These are phyloP conservation scores for Colletes gigas DNA, from an alignment of 1,140 invertebrate genomes.

Conservation along the genomic window DNA sequence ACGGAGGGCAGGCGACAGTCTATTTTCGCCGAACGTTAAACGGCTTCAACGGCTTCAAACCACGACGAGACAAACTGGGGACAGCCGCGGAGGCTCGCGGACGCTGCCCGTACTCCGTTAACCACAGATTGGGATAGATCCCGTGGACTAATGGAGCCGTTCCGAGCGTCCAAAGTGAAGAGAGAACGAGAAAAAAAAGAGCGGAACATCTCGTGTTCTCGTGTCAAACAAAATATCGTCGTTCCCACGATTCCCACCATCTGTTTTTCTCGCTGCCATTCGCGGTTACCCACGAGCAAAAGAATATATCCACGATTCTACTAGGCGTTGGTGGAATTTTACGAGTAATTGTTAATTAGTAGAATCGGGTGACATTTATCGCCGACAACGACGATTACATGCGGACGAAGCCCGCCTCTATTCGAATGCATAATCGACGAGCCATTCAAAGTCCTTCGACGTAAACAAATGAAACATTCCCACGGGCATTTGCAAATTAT, in stretches of 20 bases:
- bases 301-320: not conserved
- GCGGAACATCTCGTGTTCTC: constrained; percentile 30
- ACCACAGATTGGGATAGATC: constrained; percentile 61
- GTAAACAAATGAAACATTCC: too few species aligned
- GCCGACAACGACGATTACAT: too few species aligned
- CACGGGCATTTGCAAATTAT: too few species aligned
- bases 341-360: too few species aligned
- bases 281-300: not conserved
- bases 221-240: constrained; percentile 58
- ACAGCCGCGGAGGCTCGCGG: constrained; percentile 22
- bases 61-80: constrained; percentile 35
- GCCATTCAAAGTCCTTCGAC: too few species aligned
- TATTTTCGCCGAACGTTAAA: constrained; percentile 67
- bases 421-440: too few species aligned
- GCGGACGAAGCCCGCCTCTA: too few species aligned
- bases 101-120: constrained; percentile 50
- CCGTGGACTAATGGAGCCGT: constrained; percentile 60
- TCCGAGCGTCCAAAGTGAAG: constrained; percentile 7
- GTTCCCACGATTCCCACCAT: constrained; percentile 40
- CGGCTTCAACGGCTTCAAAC: constrained; percentile 58
- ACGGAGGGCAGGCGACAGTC: constrained; percentile 49
- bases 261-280: constrained; percentile 15
- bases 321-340: too few species aligned
- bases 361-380: too few species aligned
- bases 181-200: not conserved